Conservation (phyloP, 2,888 invertebrate genomes). For the Cistogaster globosa region DNA sequence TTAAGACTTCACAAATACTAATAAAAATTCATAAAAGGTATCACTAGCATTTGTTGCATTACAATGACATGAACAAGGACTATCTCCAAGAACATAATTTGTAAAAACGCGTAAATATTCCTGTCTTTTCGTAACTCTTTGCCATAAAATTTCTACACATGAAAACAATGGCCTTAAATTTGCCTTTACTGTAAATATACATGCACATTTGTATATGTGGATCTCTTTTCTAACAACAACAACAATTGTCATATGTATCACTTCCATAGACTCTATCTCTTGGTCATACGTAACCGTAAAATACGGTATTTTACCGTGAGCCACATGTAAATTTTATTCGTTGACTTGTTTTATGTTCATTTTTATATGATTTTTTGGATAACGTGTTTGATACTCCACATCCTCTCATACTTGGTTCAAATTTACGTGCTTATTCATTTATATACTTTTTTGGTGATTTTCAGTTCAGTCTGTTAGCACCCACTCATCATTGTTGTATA, state of each 20-base stretch:
- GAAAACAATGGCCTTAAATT: conserved; percentile 61
- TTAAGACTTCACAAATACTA: conserved; percentile 13
- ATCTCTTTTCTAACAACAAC: too few relatives aligned
- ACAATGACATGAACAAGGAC: conserved; percentile 44
- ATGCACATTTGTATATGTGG: too few relatives aligned
- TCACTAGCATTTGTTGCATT: conserved; percentile 64
- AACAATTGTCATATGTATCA: too few relatives aligned
- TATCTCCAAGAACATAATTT: conserved; percentile 66
- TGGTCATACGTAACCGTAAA: conserved; percentile 45
- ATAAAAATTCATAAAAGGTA: conserved; percentile 50
- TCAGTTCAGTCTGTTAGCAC: conserved; percentile 69
- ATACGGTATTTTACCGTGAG: conserved; percentile 69
- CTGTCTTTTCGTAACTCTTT: conserved; percentile 16
- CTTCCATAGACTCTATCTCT: background rate
- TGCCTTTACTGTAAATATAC: background rate
- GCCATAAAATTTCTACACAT: background rate
- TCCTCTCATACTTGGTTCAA: conserved; percentile 6
- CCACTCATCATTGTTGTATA: conserved; percentile 50
- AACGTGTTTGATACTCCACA: conserved; percentile 20
- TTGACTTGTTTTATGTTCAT: conserved; percentile 51
- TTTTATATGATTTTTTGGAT: conserved; percentile 45
- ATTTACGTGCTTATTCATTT: conserved; percentile 64
- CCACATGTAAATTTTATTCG: conserved; percentile 68
- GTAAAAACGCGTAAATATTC: conserved; percentile 64
- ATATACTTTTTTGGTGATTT: conserved; percentile 54